Percentiles rank a stretch among this genome's conserved stretches.
phyloP scores from a whole-genome alignment of 2,888 invertebrate genomes.

The Lepas anatifera region DNA sequence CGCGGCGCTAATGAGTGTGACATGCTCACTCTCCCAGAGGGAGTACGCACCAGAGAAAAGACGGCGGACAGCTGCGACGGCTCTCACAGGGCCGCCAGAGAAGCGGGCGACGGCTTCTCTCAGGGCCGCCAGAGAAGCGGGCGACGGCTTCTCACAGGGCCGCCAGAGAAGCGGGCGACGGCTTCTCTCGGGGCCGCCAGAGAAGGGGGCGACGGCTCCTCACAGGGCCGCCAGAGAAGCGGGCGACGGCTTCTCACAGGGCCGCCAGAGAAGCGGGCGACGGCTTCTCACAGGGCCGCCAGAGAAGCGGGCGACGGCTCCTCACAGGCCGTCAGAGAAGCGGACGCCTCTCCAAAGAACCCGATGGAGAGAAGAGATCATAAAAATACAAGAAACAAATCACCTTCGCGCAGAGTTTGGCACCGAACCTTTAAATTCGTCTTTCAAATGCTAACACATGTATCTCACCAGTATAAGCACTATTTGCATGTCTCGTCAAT shows the following conservation, averaged over 20 bases:
- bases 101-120: background rate
- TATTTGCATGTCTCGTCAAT: no score
- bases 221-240: background rate
- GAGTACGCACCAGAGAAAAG: no score
- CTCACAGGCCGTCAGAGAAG: background rate
- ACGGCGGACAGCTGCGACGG: no score
- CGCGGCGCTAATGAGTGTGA: no score
- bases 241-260: background rate
- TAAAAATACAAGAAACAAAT: background rate
- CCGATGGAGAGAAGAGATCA: background rate
- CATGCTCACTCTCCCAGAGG: no score
- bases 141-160: background rate
- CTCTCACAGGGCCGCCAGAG: background rate
- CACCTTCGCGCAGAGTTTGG: slow-evolving; percentile 6
- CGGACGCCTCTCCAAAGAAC: no score
- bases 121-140: background rate
- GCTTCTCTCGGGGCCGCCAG: background rate
- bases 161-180: background rate
- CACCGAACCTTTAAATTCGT: background rate
- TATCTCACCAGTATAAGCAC: no score
- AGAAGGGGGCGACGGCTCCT: background rate
- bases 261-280: background rate
- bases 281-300: background rate
- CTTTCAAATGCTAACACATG: no score
- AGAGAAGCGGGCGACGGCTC: background rate